Evolutionary conservation across 53 echinoderm and acorn worm genomes (phyloP).

Genomic region (Echinarachnius parma): DNA sequence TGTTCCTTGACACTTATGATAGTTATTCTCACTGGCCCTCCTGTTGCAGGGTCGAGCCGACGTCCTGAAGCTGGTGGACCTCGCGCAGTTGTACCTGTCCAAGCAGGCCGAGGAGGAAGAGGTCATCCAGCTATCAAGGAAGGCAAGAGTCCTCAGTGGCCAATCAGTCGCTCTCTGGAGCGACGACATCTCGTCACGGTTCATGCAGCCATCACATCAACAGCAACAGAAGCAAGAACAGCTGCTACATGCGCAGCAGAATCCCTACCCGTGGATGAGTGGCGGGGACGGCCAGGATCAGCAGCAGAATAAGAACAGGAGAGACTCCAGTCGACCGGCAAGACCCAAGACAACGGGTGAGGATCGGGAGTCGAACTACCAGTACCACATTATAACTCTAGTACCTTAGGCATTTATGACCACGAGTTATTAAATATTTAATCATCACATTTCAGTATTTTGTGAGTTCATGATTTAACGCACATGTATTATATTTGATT

Average conservation of each 20-base stretch:
- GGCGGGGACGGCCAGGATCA: conserved; percentile 17
- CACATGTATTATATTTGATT: no score
- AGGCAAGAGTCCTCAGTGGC: conserved; percentile 16
- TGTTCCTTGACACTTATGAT: no score
- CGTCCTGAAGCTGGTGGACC: conserved; percentile 88
- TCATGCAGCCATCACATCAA: conserved; percentile 6
- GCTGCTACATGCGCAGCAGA: neutral
- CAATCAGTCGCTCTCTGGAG: neutral
- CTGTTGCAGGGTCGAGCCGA: conserved; percentile 81
- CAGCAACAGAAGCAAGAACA: conserved; percentile 12
- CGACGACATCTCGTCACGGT: conserved; percentile 13
- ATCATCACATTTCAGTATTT: no score
- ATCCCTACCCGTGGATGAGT: conserved; percentile 5
- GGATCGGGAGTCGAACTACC: neutral
- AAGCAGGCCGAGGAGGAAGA: conserved; percentile 53
- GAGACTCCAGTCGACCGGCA: neutral
- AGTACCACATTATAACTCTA: no score
- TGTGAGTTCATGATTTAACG: no score
- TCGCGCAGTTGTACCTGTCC: conserved; percentile 67
- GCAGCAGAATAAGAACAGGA: neutral
- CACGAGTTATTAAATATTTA: no score
- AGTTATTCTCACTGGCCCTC: no score
- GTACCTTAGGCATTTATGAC: no score
- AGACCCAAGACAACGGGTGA: conserved; percentile 38
- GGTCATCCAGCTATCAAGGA: conserved; percentile 10